Evolutionary conservation across 37 sponge, comb jelly and placozoan genomes (phyloP).

Genomic region (Agelas oroides): DNA sequence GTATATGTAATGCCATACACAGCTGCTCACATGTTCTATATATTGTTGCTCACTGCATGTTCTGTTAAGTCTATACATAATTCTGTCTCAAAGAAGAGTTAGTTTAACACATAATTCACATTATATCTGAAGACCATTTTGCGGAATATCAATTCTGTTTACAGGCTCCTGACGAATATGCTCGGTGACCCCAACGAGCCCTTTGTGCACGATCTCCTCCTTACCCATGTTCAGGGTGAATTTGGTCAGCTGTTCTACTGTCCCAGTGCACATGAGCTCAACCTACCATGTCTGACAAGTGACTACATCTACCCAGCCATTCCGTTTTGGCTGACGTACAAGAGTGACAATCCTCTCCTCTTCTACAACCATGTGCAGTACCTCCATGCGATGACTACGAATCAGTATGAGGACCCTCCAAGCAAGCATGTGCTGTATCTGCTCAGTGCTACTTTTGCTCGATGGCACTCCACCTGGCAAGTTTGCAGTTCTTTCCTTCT

Average conservation of each 20-base stretch:
- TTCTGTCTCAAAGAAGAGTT: too few relatives aligned
- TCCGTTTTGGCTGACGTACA: constrained; percentile 52
- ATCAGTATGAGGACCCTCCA: constrained; percentile 58
- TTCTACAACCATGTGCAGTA: constrained; percentile 72
- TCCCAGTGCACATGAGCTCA: constrained; percentile 41
- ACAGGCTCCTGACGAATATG: too few relatives aligned
- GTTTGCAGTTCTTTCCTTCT: neutral
- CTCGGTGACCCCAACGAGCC: too few relatives aligned
- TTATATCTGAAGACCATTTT: too few relatives aligned
- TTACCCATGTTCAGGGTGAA: constrained; percentile 41
- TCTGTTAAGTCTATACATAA: too few relatives aligned
- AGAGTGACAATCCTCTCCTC: constrained; percentile 33
- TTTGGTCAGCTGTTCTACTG: constrained; percentile 44
- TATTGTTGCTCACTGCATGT: too few relatives aligned
- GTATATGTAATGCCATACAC: too few relatives aligned
- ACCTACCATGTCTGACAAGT: neutral
- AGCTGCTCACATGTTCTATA: too few relatives aligned
- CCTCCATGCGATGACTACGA: constrained; percentile 59
- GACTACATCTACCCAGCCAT: constrained; percentile 31
- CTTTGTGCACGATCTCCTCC: constrained; percentile 36
- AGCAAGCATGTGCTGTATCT: constrained; percentile 37
- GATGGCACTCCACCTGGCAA: constrained; percentile 71
- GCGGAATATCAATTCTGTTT: too few relatives aligned
- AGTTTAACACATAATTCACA: too few relatives aligned
- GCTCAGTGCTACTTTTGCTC: constrained; percentile 31